These are phyloP conservation scores for Catagonus wagneri DNA, from an alignment of 2,113 vertebrate genomes.

Conservation along the genomic window DNA sequence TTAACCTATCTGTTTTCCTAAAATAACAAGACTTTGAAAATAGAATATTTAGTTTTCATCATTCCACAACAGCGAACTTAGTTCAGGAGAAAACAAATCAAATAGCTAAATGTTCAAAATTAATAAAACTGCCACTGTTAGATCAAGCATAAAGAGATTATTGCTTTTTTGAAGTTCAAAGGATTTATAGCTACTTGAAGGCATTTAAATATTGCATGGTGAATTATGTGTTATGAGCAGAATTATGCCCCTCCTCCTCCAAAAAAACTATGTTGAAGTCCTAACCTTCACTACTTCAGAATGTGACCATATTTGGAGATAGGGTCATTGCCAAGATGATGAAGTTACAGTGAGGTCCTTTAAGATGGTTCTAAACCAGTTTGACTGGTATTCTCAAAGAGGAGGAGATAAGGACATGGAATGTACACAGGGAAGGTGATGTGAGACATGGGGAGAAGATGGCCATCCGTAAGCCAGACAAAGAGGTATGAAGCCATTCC, in stretches of 20 bases:
- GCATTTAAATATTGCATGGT: neutral
- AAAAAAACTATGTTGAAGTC: neutral
- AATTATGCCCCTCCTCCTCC: neutral
- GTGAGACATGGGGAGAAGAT: fast-evolving
- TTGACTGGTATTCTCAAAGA: neutral
- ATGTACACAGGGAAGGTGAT: neutral
- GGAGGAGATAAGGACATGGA: neutral
- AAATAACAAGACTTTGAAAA: neutral
- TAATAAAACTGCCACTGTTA: slow-evolving; percentile 32
- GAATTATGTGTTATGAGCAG: neutral
- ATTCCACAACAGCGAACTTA: neutral
- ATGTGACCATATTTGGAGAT: neutral
- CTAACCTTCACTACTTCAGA: neutral
- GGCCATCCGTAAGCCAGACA: neutral
- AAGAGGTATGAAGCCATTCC: fast-evolving
- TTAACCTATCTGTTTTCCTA: neutral
- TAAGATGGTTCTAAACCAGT: neutral
- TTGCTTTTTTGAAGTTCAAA: slow-evolving; percentile 26
- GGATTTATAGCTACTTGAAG: slow-evolving; percentile 15
- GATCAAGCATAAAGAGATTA: slow-evolving; percentile 45
- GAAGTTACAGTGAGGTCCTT: neutral
- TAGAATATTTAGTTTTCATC: neutral
- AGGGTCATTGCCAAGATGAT: neutral
- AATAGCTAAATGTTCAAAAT: neutral
- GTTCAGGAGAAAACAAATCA: neutral